Evolutionary conservation across 1,140 invertebrate genomes (phyloP).

Genomic region (Brachionus angularis): DNA sequence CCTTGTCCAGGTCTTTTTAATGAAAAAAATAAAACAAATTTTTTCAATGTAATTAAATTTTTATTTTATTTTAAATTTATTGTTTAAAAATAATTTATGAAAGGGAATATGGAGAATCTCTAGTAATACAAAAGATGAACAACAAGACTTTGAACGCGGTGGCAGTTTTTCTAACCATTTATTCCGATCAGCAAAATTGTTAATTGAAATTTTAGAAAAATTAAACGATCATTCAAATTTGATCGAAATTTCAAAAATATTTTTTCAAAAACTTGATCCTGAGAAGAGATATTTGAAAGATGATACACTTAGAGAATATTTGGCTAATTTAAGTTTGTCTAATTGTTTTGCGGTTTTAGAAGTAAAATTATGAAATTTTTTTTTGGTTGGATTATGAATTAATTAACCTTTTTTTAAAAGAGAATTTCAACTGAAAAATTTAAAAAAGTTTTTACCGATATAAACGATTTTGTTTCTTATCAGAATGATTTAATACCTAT

Average conservation of each 20-base stretch:
- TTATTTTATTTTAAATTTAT: not conserved
- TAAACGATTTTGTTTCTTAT: slow-evolving; percentile 28
- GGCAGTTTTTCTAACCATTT: slow-evolving; percentile 38
- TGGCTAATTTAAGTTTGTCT: slow-evolving; percentile 9
- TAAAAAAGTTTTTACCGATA: slow-evolving; percentile 16
- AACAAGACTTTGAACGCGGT: slow-evolving; percentile 32
- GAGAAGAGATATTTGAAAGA: slow-evolving; percentile 39
- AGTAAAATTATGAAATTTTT: not conserved
- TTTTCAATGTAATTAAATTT: not conserved
- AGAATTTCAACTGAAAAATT: slow-evolving; percentile 1
- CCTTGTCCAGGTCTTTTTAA: slow-evolving; percentile 35
- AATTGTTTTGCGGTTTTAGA: not conserved
- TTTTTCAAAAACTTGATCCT: slow-evolving; percentile 27
- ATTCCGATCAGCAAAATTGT: slow-evolving; percentile 5
- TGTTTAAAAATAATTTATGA: not conserved
- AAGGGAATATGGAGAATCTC: slow-evolving; percentile 41
- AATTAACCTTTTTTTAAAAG: slow-evolving; percentile 1
- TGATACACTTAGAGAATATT: slow-evolving; percentile 5
- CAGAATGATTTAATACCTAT: slow-evolving; percentile 27
- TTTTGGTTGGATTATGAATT: not conserved
- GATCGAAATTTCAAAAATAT: slow-evolving; percentile 14
- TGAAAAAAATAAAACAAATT: slow-evolving; percentile 24
- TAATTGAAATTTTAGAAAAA: slow-evolving; percentile 3
- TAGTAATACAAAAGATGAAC: slow-evolving; percentile 21
- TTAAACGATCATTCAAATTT: not conserved